phyloP scores from a whole-genome alignment of 2,113 vertebrate genomes.

The Carassius carassius region DNA sequence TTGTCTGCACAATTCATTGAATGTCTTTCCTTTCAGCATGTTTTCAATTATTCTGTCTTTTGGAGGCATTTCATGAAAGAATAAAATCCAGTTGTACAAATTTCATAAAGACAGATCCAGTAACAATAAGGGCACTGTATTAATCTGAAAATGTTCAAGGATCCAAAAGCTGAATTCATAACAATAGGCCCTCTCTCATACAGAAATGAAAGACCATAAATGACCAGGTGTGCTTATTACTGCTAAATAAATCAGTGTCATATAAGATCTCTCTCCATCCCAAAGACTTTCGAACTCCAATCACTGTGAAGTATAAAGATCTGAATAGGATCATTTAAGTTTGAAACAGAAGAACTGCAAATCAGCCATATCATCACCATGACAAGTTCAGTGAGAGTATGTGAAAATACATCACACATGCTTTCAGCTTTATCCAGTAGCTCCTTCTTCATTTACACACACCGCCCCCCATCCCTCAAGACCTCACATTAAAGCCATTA shows the following conservation, averaged over 20 bases:
- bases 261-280: neutral
- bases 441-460: neutral
- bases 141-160: slow-evolving; percentile 15
- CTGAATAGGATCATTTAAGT: neutral
- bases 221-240: slow-evolving; percentile 7
- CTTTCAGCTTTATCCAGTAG: neutral
- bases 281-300: neutral
- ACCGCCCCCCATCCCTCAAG: neutral
- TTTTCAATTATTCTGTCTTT: slow-evolving; percentile 7
- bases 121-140: slow-evolving; percentile 24
- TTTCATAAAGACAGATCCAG: neutral
- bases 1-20: neutral
- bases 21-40: slow-evolving; percentile 19
- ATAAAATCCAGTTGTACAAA: neutral
- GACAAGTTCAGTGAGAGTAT: too few species aligned
- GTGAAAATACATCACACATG: neutral
- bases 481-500: neutral
- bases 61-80: neutral
- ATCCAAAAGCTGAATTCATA: slow-evolving; percentile 15
- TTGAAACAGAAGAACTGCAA: neutral
- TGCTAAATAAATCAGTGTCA: slow-evolving; percentile 1
- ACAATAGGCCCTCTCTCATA: neutral
- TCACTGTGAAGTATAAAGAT: neutral
- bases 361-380: too few species aligned
- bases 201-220: slow-evolving; percentile 16